phyloP scores from a whole-genome alignment of 2,113 vertebrate species.

The Oxyura jamaicensis region DNA sequence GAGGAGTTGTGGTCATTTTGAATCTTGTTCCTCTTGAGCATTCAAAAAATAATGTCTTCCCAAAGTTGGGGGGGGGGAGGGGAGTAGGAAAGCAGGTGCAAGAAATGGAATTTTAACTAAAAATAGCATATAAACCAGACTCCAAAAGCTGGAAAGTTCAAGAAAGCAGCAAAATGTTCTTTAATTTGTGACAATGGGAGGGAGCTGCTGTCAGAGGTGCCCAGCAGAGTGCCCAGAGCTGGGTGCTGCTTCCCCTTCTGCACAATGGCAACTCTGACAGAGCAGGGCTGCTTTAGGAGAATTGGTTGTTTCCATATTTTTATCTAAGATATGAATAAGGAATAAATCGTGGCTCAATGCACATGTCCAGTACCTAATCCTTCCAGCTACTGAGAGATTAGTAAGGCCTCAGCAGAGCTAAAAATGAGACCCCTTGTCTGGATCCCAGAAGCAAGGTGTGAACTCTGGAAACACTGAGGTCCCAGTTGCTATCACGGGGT shows the following conservation, averaged over 20 bases:
- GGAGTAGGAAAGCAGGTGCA: background rate
- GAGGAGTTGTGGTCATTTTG: background rate
- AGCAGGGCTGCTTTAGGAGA: background rate
- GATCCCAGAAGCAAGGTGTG: background rate
- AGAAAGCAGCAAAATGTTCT: fast-evolving
- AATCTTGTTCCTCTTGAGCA: background rate
- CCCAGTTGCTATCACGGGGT: background rate
- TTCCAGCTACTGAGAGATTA: background rate
- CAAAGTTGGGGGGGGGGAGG: background rate
- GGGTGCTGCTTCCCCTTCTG: background rate
- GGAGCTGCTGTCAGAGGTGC: background rate
- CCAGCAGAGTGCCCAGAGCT: background rate
- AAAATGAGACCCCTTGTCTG: background rate
- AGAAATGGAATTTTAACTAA: background rate
- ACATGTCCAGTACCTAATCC: background rate
- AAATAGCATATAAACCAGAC: background rate
- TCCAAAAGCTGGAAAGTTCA: background rate
- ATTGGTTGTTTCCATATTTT: background rate
- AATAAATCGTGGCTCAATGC: background rate
- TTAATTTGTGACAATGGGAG: background rate
- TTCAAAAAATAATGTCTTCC: background rate
- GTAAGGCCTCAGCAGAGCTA: background rate
- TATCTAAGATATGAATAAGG: background rate
- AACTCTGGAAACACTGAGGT: background rate
- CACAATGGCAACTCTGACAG: no score